phyloP scores from a whole-genome alignment of 64 coral and sea anemone genomes.

The Dendrophyllia cribrosa region DNA sequence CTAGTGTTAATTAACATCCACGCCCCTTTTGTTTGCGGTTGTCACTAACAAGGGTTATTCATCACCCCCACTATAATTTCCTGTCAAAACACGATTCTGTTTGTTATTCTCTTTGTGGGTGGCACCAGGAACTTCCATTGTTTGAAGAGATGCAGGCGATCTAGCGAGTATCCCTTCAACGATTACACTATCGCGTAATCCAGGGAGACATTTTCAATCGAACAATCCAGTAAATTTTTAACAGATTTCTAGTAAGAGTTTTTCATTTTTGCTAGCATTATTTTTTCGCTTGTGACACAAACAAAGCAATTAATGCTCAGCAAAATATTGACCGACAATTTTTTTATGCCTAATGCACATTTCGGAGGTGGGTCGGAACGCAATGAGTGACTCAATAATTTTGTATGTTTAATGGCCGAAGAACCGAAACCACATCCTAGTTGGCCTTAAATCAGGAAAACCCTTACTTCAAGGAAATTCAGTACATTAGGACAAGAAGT shows the following conservation, averaged over 20 bases:
- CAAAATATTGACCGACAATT: constrained; percentile 34
- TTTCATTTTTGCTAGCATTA: background rate
- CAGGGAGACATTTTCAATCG: background rate
- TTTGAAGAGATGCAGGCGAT: constrained; percentile 20
- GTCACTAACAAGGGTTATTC: constrained; percentile 39
- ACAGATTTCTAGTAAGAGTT: background rate
- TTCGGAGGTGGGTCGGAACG: constrained; percentile 23
- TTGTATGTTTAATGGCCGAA: background rate
- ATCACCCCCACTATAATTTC: constrained; percentile 43
- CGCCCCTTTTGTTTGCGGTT: constrained; percentile 42
- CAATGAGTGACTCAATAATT: background rate
- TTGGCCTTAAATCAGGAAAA: background rate
- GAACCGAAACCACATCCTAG: background rate
- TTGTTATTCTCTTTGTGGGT: constrained; percentile 58
- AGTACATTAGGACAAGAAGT: background rate
- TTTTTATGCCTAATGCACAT: constrained; percentile 29
- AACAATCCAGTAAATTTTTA: background rate
- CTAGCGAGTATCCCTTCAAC: background rate
- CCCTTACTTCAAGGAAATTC: constrained; percentile 1
- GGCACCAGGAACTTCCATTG: constrained; percentile 26
- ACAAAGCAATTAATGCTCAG: constrained; percentile 56
- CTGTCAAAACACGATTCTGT: constrained; percentile 54
- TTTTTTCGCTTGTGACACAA: constrained; percentile 49
- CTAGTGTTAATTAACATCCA: constrained; percentile 42
- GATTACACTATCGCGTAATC: background rate